A percentile compares a stretch with the other conserved stretches of the same genome.
phyloP scores from a whole-genome alignment of 2,113 vertebrate species.

The Mus musculus region DNA sequence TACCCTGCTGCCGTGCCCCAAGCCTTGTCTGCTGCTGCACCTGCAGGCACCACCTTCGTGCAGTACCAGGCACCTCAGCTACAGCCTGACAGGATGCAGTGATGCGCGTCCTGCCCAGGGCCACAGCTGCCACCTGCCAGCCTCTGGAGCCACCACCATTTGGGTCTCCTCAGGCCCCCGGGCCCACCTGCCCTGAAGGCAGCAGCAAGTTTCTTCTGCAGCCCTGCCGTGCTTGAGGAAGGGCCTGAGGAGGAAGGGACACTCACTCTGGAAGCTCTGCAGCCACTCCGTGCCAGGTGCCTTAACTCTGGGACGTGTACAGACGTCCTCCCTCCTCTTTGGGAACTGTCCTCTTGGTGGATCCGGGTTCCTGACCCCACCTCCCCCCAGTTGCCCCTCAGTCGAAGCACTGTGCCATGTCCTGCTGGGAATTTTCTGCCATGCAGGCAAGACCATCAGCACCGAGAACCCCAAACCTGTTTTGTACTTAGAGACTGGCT shows the following conservation, averaged over 20 bases:
- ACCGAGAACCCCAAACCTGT: slow-evolving; percentile 83
- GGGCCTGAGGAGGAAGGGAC: not conserved
- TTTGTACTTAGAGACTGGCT: slow-evolving; percentile 85
- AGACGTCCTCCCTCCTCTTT: not conserved
- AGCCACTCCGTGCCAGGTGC: slow-evolving; percentile 81
- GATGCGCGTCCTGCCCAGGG: slow-evolving; percentile 67
- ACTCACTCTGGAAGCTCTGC: slow-evolving; percentile 55
- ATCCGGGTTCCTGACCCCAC: not conserved
- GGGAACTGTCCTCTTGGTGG: not conserved
- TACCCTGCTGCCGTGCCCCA: slow-evolving; percentile 87
- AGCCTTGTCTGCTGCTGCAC: slow-evolving; percentile 81
- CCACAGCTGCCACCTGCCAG: not conserved
- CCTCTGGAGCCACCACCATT: not conserved
- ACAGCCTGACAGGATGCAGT: slow-evolving; percentile 96
- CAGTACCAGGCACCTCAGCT: slow-evolving; percentile 95
- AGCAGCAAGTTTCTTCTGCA: not conserved
- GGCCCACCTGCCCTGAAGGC: not conserved
- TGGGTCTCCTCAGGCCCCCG: not conserved
- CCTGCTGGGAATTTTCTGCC: slow-evolving; percentile 87
- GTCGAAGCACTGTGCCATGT: slow-evolving; percentile 89
- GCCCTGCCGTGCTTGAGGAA: slow-evolving; percentile 58
- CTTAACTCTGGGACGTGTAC: slow-evolving; percentile 81
- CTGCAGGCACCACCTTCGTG: slow-evolving; percentile 88
- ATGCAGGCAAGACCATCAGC: slow-evolving; percentile 83
- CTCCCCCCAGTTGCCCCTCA: slow-evolving; percentile 78